Conservation (phyloP, 2,113 vertebrate species). For the Poecile atricapillus region DNA sequence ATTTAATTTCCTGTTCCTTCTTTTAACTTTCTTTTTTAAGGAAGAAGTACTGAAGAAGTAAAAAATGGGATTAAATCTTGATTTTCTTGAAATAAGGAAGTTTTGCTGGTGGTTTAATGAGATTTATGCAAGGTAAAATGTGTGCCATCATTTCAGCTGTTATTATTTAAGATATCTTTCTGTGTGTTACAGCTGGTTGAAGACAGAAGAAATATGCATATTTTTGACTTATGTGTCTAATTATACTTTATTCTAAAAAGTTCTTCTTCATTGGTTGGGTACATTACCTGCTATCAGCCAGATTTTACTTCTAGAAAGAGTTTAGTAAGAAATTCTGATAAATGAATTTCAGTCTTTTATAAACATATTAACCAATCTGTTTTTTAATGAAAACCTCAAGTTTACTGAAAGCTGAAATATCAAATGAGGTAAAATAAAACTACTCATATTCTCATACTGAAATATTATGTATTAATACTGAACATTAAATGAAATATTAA, state of each 20-base stretch:
- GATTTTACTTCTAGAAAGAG: background rate
- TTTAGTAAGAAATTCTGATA: background rate
- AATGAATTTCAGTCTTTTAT: background rate
- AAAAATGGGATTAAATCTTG: background rate
- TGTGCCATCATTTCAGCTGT: background rate
- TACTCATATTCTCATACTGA: background rate
- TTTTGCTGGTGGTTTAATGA: background rate
- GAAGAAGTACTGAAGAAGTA: background rate
- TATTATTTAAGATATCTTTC: background rate
- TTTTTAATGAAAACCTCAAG: background rate
- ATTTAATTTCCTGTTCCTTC: background rate
- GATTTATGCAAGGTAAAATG: background rate
- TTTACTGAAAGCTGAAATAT: background rate
- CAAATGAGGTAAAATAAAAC: background rate
- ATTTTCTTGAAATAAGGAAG: background rate
- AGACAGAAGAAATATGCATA: background rate
- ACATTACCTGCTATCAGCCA: background rate
- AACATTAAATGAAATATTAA: background rate
- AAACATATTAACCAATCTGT: background rate
- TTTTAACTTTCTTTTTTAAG: background rate
- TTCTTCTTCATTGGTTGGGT: background rate
- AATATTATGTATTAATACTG: background rate
- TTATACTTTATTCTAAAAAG: background rate
- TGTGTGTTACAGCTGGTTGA: background rate
- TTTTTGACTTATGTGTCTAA: background rate